Evolutionary conservation across 2,888 invertebrate genomes (phyloP).

Genomic region (Xanthorhoe spadicearia): DNA sequence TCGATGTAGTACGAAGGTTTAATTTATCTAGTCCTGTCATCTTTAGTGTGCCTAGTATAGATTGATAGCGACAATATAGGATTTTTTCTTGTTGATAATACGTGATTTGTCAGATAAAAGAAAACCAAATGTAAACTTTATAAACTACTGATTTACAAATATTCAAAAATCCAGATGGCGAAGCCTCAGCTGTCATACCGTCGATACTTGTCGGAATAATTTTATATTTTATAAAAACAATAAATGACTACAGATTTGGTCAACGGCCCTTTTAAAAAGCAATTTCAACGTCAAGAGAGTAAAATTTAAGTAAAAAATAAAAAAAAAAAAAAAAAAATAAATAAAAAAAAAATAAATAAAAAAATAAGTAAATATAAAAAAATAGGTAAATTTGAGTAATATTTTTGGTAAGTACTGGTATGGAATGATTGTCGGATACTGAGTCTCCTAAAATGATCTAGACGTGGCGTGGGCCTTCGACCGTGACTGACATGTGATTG

Average conservation of each 20-base stretch:
- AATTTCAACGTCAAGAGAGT: conserved; percentile 46
- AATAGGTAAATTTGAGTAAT: too few species aligned
- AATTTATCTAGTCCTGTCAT: conserved; percentile 16
- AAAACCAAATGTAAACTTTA: neutral
- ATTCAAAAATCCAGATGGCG: conserved; percentile 11
- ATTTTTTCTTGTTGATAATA: conserved; percentile 6
- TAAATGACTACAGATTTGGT: conserved; percentile 39
- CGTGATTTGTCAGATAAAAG: conserved; percentile 14
- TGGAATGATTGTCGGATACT: conserved; percentile 30
- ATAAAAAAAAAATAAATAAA: too few species aligned
- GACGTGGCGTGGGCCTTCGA: conserved; percentile 41
- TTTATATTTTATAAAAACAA: conserved; percentile 34
- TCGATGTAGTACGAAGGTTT: neutral
- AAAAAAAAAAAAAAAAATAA: too few species aligned
- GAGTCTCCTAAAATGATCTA: conserved; percentile 49
- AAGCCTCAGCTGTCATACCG: conserved; percentile 6
- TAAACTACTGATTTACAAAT: neutral
- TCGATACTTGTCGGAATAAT: conserved; percentile 21
- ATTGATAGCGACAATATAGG: conserved; percentile 7
- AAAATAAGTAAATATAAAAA: too few species aligned
- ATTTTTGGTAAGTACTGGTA: conserved; percentile 28
- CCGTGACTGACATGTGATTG: conserved; percentile 64
- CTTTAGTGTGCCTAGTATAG: conserved; percentile 6
- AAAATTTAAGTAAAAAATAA: too few species aligned
- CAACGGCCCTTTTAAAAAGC: conserved; percentile 43